These are phyloP conservation scores for Andrena bicolor DNA, from an alignment of 2,888 invertebrate species.

Conservation along the genomic window DNA sequence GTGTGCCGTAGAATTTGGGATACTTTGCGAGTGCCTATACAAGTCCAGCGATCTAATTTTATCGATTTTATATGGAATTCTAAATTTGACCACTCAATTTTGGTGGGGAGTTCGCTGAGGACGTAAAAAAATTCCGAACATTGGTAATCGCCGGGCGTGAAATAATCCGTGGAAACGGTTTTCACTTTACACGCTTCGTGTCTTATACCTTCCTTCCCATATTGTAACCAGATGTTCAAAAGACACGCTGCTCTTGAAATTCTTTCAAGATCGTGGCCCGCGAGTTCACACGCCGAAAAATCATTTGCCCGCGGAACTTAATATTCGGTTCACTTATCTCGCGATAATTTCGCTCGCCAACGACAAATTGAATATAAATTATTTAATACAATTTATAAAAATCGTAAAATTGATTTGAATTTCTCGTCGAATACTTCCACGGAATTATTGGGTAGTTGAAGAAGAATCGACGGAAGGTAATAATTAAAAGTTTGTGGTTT, in stretches of 20 bases:
- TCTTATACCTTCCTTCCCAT: conserved; percentile 30
- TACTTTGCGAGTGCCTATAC: neutral
- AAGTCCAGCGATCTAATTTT: conserved; percentile 34
- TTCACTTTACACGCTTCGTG: neutral
- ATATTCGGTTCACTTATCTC: neutral
- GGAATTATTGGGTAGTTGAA: neutral
- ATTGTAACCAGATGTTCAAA: conserved; percentile 53
- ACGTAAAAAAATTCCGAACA: conserved; percentile 31
- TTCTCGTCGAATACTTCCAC: neutral
- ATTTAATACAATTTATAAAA: neutral
- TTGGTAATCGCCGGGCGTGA: conserved; percentile 8
- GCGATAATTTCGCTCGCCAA: neutral
- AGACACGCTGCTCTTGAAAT: conserved; percentile 19
- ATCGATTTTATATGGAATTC: conserved; percentile 35
- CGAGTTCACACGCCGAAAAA: neutral
- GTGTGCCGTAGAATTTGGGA: neutral
- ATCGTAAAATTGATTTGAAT: neutral
- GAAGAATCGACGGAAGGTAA: neutral
- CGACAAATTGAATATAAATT: neutral
- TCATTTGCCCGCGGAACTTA: neutral
- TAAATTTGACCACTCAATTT: conserved; percentile 34
- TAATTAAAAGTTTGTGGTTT: conserved; percentile 21
- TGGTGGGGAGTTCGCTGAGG: conserved; percentile 13
- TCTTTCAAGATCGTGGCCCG: conserved; percentile 13
- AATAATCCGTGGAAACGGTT: conserved; percentile 32